phyloP scores from a whole-genome alignment of 1,140 invertebrate species.

The Physella acuta region DNA sequence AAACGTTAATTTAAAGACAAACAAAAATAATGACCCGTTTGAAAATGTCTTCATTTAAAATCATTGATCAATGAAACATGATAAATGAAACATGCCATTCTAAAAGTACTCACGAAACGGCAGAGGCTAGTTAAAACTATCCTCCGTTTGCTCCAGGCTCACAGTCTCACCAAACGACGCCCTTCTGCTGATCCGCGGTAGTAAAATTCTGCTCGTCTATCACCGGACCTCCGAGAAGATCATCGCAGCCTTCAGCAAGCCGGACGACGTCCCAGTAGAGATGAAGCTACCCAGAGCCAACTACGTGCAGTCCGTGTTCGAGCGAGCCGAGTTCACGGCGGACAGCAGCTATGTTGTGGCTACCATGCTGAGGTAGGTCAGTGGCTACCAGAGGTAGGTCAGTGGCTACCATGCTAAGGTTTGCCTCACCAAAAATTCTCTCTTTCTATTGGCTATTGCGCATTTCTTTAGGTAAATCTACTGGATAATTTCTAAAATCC shows the following conservation, averaged over 20 bases:
- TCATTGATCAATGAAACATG: too few relatives aligned
- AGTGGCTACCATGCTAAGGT: too few relatives aligned
- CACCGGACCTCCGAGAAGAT: constrained; percentile 43
- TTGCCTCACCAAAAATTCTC: too few relatives aligned
- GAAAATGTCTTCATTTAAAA: too few relatives aligned
- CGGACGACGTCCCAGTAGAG: constrained; percentile 48
- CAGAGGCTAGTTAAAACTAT: too few relatives aligned
- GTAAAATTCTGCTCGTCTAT: constrained; percentile 47
- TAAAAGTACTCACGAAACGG: too few relatives aligned
- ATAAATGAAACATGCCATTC: too few relatives aligned
- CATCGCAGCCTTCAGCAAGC: constrained; percentile 38
- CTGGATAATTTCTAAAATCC: too few relatives aligned
- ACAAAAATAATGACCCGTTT: too few relatives aligned
- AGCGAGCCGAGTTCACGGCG: constrained; percentile 47
- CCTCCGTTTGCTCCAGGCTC: constrained; percentile 1
- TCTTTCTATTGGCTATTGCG: too few relatives aligned
- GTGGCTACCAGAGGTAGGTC: neutral
- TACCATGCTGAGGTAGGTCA: constrained; percentile 45
- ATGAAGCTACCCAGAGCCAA: constrained; percentile 51
- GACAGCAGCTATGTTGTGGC: constrained; percentile 49
- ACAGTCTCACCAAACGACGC: constrained; percentile 24
- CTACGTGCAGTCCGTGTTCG: constrained; percentile 43
- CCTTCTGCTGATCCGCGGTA: constrained; percentile 41
- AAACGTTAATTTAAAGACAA: too few relatives aligned
- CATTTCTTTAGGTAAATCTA: too few relatives aligned